phyloP scores from a whole-genome alignment of 2,888 invertebrate species.

The Lissocephala sabroskyi region DNA sequence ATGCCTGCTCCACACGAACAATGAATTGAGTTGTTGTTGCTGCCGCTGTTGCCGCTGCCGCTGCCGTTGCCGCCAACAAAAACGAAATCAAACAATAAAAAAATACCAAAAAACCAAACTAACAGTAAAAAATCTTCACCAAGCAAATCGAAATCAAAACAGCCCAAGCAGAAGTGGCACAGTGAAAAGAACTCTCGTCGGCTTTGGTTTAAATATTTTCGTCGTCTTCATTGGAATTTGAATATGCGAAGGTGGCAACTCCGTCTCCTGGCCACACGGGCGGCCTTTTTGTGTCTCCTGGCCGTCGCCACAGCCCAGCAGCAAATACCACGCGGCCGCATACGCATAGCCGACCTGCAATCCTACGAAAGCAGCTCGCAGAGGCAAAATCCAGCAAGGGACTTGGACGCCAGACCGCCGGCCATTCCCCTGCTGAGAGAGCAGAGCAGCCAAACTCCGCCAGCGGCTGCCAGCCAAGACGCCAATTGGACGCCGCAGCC shows the following conservation, averaged over 20 bases:
- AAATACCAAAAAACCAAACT: slow-evolving; percentile 16
- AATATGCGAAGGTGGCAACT: slow-evolving; percentile 23
- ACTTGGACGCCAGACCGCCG: slow-evolving; percentile 1
- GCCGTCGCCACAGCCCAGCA: slow-evolving; percentile 29
- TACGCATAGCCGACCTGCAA: slow-evolving; percentile 46
- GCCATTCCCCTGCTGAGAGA: slow-evolving; percentile 43
- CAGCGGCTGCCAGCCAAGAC: slow-evolving; percentile 30
- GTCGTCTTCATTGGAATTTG: slow-evolving; percentile 17
- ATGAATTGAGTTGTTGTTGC: slow-evolving; percentile 15
- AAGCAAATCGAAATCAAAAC: slow-evolving; percentile 42
- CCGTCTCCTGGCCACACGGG: slow-evolving; percentile 17
- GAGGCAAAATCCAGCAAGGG: too few relatives aligned
- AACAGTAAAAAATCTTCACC: slow-evolving; percentile 36
- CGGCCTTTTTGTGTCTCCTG: slow-evolving; percentile 14
- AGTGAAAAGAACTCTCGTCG: too few relatives aligned
- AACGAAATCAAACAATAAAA: slow-evolving; percentile 39
- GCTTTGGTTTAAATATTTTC: too few relatives aligned
- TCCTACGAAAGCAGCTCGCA: too few relatives aligned
- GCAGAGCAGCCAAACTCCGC: slow-evolving; percentile 7
- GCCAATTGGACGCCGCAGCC: slow-evolving; percentile 48
- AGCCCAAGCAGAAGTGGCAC: background rate
- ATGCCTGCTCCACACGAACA: slow-evolving; percentile 5
- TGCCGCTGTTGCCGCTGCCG: slow-evolving; percentile 16
- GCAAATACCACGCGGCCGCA: slow-evolving; percentile 38
- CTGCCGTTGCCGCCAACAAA: slow-evolving; percentile 28